Conservation (phyloP, 2,113 vertebrate species). For the Gymnobelideus leadbeateri region DNA sequence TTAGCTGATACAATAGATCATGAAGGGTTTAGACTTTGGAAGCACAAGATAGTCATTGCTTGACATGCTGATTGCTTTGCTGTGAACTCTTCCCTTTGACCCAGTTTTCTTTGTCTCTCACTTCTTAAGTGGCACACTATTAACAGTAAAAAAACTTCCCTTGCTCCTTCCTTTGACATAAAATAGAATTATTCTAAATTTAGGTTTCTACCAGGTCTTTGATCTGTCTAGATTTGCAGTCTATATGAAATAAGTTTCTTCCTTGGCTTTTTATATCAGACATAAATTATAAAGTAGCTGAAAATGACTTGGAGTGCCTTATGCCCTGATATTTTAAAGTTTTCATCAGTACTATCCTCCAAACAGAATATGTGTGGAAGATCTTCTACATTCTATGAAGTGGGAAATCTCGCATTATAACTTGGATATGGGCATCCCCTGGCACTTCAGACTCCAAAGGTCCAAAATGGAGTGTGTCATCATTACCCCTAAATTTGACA, state of each 20-base stretch:
- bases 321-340: slow-evolving; percentile 31
- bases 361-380: slow-evolving; percentile 47
- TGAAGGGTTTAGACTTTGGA: neutral
- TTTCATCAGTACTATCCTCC: slow-evolving; percentile 39
- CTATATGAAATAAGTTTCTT: slow-evolving; percentile 53
- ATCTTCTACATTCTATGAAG: neutral
- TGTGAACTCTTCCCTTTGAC: slow-evolving; percentile 59
- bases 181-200: slow-evolving; percentile 67
- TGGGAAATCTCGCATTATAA: neutral
- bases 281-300: slow-evolving; percentile 60
- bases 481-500: neutral
- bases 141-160: slow-evolving; percentile 51
- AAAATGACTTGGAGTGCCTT: slow-evolving; percentile 34
- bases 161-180: slow-evolving; percentile 46
- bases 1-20: neutral
- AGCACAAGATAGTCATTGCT: neutral
- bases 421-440: neutral
- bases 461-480: neutral
- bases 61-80: neutral
- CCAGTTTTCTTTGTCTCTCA: slow-evolving; percentile 38
- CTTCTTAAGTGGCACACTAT: slow-evolving; percentile 44
- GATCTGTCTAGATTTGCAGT: slow-evolving; percentile 54
- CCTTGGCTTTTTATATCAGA: slow-evolving; percentile 44
- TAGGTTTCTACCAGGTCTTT: slow-evolving; percentile 46
- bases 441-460: neutral